Conservation (phyloP, 2,113 vertebrate species). For the Polypterus bichir region DNA sequence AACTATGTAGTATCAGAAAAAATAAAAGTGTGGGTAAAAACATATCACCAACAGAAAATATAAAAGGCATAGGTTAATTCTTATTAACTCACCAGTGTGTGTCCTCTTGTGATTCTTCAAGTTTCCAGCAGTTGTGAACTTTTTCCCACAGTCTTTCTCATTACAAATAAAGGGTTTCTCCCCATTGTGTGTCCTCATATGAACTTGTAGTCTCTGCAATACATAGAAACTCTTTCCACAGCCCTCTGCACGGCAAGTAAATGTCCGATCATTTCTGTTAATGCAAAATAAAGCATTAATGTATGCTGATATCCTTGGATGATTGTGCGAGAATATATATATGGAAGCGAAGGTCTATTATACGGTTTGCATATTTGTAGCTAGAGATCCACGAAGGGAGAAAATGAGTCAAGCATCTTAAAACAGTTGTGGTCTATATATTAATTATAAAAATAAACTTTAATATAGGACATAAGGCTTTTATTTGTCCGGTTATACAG, state of each 20-base stretch:
- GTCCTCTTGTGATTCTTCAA: conserved; percentile 89
- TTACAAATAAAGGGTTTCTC: conserved; percentile 91
- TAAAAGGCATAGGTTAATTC: conserved; percentile 14
- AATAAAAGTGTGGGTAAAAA: conserved; percentile 11
- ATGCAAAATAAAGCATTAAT: background rate
- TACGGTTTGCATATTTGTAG: too few relatives aligned
- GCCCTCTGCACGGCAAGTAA: conserved; percentile 82
- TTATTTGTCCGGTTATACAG: too few relatives aligned
- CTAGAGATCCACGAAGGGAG: too few relatives aligned
- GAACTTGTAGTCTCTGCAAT: conserved; percentile 88
- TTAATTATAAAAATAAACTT: too few relatives aligned
- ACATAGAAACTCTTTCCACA: conserved; percentile 98
- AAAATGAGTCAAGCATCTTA: too few relatives aligned
- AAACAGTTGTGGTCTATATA: too few relatives aligned
- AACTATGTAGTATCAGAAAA: too few relatives aligned
- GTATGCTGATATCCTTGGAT: too few relatives aligned
- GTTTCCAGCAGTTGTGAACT: conserved; percentile 93
- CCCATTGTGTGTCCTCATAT: conserved; percentile 97
- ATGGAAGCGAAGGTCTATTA: too few relatives aligned
- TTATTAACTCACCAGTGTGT: conserved; percentile 70
- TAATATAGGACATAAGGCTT: too few relatives aligned
- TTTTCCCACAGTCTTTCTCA: conserved; percentile 84
- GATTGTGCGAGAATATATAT: too few relatives aligned
- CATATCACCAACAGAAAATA: conserved; percentile 22
- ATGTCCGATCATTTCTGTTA: conserved; percentile 84